These are phyloP conservation scores for Lepidothrix coronata DNA, from an alignment of 2,113 vertebrate genomes.

Conservation along the genomic window DNA sequence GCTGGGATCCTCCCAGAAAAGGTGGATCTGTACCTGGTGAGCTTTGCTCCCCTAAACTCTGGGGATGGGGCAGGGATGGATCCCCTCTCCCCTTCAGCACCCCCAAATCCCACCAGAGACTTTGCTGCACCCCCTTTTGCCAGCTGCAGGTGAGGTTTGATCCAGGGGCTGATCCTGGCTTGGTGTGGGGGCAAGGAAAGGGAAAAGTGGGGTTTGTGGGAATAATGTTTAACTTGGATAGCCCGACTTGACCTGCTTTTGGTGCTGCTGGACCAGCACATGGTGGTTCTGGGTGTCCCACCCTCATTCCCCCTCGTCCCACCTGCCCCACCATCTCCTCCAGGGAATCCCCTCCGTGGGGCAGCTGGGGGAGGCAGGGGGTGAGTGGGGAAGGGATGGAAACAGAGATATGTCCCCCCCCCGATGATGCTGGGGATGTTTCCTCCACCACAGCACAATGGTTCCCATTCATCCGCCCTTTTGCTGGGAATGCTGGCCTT, in stretches of 20 bases:
- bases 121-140: not conserved
- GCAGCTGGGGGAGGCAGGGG: not conserved
- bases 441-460: conserved; percentile 56
- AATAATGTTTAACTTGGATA: not conserved
- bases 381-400: not conserved
- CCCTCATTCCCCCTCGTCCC: not conserved
- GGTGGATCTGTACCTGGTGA: not conserved
- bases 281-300: not conserved
- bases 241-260: not conserved
- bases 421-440: not conserved
- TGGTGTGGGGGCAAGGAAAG: fast-evolving
- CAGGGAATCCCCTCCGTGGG: conserved; percentile 43
- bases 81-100: not conserved
- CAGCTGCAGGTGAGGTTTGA: not conserved
- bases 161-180: not conserved
- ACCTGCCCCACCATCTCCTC: not conserved
- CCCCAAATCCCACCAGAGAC: not conserved
- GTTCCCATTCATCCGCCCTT: conserved; percentile 57
- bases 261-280: not conserved
- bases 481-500: conserved; percentile 17
- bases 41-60: not conserved
- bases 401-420: not conserved
- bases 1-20: not conserved
- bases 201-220: fast-evolving
- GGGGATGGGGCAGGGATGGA: not conserved